Conservation (phyloP, 2,888 invertebrate species). For the Tetramorium bicarinatum region DNA sequence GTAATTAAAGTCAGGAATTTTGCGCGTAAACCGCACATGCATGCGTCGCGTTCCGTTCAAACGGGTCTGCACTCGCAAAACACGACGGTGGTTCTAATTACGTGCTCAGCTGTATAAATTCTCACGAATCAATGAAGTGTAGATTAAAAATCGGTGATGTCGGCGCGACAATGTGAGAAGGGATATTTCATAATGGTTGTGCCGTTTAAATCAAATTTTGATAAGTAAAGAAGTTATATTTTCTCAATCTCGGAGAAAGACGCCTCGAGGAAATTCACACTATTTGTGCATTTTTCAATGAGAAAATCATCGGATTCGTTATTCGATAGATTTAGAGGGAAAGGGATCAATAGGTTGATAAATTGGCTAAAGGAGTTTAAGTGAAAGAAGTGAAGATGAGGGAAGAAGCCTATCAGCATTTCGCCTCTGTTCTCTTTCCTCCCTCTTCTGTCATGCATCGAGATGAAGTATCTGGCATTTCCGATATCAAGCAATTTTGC, state of each 20-base stretch:
- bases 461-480: conserved; percentile 70
- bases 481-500: conserved; percentile 40
- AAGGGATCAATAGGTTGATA: conserved; percentile 57
- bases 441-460: conserved; percentile 44
- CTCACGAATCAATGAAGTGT: neutral
- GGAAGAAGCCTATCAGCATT: conserved; percentile 63
- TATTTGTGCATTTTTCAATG: neutral
- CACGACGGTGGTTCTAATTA: conserved; percentile 16
- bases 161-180: neutral
- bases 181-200: neutral
- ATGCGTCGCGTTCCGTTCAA: conserved; percentile 15
- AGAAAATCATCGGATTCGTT: conserved; percentile 61
- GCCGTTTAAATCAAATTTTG: neutral
- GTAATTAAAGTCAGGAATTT: conserved; percentile 48
- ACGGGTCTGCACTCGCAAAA: conserved; percentile 21
- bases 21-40: conserved; percentile 20
- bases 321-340: conserved; percentile 54
- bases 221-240: neutral
- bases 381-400: conserved; percentile 48
- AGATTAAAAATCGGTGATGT: neutral
- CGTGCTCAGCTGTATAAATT: neutral
- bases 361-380: conserved; percentile 70
- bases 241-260: neutral
- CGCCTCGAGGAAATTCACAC: neutral
- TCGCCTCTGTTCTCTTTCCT: neutral